These are phyloP conservation scores for Hystrix brachyura DNA, from an alignment of 2,113 vertebrate species.

Conservation along the genomic window DNA sequence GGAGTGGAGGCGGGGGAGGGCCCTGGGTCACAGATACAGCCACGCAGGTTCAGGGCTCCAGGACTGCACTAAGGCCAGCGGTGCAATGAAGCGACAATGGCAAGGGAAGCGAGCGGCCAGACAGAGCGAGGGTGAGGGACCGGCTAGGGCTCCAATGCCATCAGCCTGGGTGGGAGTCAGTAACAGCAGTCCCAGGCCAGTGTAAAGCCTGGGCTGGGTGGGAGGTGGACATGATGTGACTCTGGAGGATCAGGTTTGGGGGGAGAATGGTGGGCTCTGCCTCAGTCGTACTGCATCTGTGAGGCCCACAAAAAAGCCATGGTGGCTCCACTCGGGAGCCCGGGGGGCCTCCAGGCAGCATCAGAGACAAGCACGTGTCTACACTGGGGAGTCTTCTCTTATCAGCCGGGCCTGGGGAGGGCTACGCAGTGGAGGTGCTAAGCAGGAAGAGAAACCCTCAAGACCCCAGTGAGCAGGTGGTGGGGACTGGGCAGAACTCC, in stretches of 20 bases:
- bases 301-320: neutral
- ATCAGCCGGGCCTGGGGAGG: neutral
- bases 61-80: neutral
- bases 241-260: neutral
- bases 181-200: neutral
- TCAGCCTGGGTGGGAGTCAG: neutral
- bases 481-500: too few species aligned
- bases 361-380: neutral
- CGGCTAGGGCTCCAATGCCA: neutral
- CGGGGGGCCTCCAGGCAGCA: neutral
- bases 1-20: neutral
- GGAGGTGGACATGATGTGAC: neutral
- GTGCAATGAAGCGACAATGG: too few species aligned
- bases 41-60: neutral
- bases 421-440: neutral
- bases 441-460: neutral
- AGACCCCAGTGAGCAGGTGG: neutral
- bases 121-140: neutral
- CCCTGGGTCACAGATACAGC: neutral
- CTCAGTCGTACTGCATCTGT: neutral
- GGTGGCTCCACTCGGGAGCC: neutral
- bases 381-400: neutral
- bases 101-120: too few species aligned
- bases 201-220: neutral
- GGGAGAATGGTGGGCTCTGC: neutral